A percentile compares a stretch with the other conserved stretches of the same genome.
phyloP scores from a whole-genome alignment of 1,140 invertebrate genomes.

The Rhynchophorus ferrugineus region DNA sequence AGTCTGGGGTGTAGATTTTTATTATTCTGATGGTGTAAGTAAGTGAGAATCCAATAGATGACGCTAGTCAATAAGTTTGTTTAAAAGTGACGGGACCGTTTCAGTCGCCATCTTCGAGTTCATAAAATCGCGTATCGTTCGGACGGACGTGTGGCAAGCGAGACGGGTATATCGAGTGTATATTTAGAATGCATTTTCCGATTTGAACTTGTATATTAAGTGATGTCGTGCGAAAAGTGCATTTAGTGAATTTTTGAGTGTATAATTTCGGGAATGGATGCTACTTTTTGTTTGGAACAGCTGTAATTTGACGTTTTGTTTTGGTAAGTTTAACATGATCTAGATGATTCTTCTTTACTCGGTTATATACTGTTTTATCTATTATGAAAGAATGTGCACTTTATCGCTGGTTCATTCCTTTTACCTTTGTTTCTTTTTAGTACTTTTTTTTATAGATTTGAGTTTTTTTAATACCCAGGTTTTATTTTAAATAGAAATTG shows the following conservation, averaged over 20 bases:
- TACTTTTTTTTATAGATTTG: neutral
- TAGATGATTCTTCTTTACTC: conserved; percentile 2
- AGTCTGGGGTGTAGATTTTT: too few relatives aligned
- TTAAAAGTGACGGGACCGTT: conserved; percentile 9
- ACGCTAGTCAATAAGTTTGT: neutral
- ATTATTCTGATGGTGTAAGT: too few relatives aligned
- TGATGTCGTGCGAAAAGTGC: conserved; percentile 25
- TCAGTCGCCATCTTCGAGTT: conserved; percentile 27
- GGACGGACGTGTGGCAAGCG: conserved; percentile 23
- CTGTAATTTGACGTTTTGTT: conserved; percentile 16
- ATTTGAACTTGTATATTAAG: conserved; percentile 19
- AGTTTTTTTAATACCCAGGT: neutral
- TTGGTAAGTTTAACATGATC: conserved; percentile 11
- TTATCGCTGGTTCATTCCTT: neutral
- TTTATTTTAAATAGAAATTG: neutral
- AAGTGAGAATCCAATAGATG: too few relatives aligned
- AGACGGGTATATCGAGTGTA: conserved; percentile 26
- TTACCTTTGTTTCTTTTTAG: neutral
- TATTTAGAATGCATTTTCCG: conserved; percentile 25
- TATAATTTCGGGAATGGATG: conserved; percentile 14
- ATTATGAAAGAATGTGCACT: conserved; percentile 1
- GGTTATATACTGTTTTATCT: conserved; percentile 12
- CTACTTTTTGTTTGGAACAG: conserved; percentile 13
- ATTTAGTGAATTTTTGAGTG: conserved; percentile 20
- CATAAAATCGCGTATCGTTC: conserved; percentile 17